These are phyloP conservation scores for Phymanthus crucifer DNA, from an alignment of 92 coral and sea anemone species.

Conservation along the genomic window DNA sequence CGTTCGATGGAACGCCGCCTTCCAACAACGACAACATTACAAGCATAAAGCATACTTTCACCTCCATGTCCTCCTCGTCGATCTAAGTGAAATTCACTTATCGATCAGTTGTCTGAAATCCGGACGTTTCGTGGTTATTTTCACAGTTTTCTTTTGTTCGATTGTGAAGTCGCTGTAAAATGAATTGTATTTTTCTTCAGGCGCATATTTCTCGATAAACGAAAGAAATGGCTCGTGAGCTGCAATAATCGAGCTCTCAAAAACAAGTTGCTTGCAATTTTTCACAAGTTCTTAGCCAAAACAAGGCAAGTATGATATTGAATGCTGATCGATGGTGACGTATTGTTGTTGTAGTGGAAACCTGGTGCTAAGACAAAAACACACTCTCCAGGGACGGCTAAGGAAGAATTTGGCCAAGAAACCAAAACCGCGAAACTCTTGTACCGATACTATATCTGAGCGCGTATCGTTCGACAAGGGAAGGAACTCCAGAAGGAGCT, in stretches of 20 bases:
- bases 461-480: not conserved
- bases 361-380: slow-evolving; percentile 18
- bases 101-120: not conserved
- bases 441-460: not conserved
- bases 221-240: not conserved
- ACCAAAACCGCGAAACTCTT: not conserved
- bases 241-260: not conserved
- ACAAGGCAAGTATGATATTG: slow-evolving; percentile 18
- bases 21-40: not conserved
- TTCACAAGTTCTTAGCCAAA: slow-evolving; percentile 22
- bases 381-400: slow-evolving; percentile 14
- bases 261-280: not conserved
- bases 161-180: not conserved
- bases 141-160: slow-evolving; percentile 5
- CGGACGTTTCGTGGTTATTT: not conserved
- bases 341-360: slow-evolving; percentile 27
- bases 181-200: not conserved
- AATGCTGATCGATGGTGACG: slow-evolving; percentile 12
- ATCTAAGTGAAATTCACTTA: slow-evolving; percentile 33
- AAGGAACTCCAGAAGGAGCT: not conserved
- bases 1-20: slow-evolving; percentile 14
- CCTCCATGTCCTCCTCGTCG: not conserved
- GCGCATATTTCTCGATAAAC: not conserved
- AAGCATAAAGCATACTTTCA: not conserved
- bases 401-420: not conserved